Evolutionary conservation across 2,888 invertebrate genomes (phyloP).

Genomic region (Itoplectis maculator): DNA sequence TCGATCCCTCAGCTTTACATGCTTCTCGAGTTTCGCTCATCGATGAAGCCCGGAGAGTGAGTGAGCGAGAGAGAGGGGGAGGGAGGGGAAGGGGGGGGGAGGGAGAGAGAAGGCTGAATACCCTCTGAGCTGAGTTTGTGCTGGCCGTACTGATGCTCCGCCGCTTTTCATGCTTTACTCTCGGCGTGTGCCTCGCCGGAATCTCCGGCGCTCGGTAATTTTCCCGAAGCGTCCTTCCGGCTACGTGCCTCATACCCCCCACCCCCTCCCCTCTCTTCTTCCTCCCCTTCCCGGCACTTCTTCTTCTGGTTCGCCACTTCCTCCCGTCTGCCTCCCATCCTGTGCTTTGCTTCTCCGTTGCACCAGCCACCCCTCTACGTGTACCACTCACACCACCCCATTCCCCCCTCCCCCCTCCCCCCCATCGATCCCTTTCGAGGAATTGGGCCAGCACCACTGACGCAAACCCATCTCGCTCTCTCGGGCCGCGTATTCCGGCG

Average conservation of each 20-base stretch:
- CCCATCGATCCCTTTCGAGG: slow-evolving; percentile 76
- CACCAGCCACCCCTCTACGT: slow-evolving; percentile 11
- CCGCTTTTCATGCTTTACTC: slow-evolving; percentile 53
- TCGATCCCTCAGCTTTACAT: slow-evolving; percentile 50
- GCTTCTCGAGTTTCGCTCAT: slow-evolving; percentile 50
- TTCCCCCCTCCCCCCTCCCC: too few relatives aligned
- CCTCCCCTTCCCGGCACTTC: slow-evolving; percentile 27
- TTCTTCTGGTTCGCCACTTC: slow-evolving; percentile 57
- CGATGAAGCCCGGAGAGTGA: neutral
- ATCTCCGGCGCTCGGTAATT: slow-evolving; percentile 59
- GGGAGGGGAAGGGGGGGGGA: too few relatives aligned
- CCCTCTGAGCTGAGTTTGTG: slow-evolving; percentile 24
- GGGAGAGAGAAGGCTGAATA: neutral
- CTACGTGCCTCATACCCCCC: slow-evolving; percentile 50
- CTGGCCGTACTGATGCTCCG: slow-evolving; percentile 46
- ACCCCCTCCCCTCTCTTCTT: slow-evolving; percentile 4
- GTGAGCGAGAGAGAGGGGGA: neutral
- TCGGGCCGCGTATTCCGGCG: slow-evolving; percentile 57
- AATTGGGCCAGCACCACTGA: slow-evolving; percentile 77
- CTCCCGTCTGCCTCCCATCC: slow-evolving; percentile 42
- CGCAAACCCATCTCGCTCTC: slow-evolving; percentile 60
- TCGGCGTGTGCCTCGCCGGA: slow-evolving; percentile 38
- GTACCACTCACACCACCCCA: slow-evolving; percentile 41
- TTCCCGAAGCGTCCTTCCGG: slow-evolving; percentile 55
- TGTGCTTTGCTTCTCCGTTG: neutral